Base-by-base conservation (phyloP, 2,797 vertebrate species). In the Lacerta viridis region DNA sequence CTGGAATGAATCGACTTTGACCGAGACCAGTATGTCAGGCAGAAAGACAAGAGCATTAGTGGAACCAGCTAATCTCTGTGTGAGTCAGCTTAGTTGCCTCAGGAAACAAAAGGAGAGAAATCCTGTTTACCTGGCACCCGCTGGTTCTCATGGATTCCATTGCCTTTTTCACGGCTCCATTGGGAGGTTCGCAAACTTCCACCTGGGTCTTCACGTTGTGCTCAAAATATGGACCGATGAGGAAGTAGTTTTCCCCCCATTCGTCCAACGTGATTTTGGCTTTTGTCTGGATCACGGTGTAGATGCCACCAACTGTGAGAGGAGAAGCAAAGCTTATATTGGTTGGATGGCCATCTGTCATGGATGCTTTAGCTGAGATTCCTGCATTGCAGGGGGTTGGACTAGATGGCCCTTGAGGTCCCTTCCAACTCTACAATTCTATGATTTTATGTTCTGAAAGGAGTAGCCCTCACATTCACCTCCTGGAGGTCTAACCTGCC, bases 261-360 rank as follows among this genome's bases (percentile, higher is more conserved):
- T 99, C 99, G 9, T 99, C 98, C 82, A 97, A 97, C 0, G 98
- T 99, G 87, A 98, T 97, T 96, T 98, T 99, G n/a, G 98, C 98
- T 94, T 99, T 99, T 36, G 98, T 99, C 97, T 99, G 99, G 93
- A 99, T 99, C 93, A 99, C 99, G 0, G 99, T 99, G 95, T 98
- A 99, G 96, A 99, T 99, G 78, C 99, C 99, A 84, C 99, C 99
- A 75, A 99, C 99, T 99, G 96, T 64, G 94, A 89, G 80, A 93
- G 89, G 95, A 85, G 39, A 94, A 77, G 27, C 15, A 43, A 5
- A 79, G 39, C 50, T 55, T 55, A 55, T 15, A 55, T 55, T 55
- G 13, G 50, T 55, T 55, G 50, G 13, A 15, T 55, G 50, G 50
- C 13, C 50, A 4, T 15, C 50, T 55, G 50, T 55, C 50, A 15